Evolutionary conservation across 2,888 invertebrate genomes (phyloP).

Genomic region (Drosophila stalkeri): DNA sequence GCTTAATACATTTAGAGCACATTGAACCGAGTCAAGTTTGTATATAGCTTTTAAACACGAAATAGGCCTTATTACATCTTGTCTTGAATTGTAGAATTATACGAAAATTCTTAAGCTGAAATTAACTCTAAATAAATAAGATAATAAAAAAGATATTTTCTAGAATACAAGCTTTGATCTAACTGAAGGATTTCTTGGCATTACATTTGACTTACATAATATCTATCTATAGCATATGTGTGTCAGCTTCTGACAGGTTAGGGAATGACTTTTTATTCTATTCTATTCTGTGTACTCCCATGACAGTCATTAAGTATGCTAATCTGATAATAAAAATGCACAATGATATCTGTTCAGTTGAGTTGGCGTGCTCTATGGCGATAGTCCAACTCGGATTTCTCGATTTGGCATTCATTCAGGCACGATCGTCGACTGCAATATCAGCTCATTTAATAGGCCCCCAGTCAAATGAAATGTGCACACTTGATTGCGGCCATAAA

Average conservation of each 20-base stretch:
- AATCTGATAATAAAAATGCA: slow-evolving; percentile 7
- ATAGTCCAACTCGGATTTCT: neutral
- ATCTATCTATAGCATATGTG: neutral
- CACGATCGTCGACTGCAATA: slow-evolving; percentile 51
- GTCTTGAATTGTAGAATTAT: neutral
- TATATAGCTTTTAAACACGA: neutral
- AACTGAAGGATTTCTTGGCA: neutral
- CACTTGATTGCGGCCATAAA: slow-evolving; percentile 73
- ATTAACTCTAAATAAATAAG: neutral
- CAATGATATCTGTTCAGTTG: slow-evolving; percentile 3
- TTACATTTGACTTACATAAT: neutral
- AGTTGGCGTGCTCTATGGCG: neutral
- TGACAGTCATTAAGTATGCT: slow-evolving; percentile 4
- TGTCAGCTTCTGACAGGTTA: neutral
- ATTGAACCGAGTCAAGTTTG: slow-evolving; percentile 13
- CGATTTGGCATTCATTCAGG: slow-evolving; percentile 25
- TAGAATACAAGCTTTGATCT: neutral
- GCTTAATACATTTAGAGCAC: slow-evolving; percentile 23
- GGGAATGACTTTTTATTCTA: neutral
- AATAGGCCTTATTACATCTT: neutral
- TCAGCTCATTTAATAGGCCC: slow-evolving; percentile 50
- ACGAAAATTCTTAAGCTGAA: neutral
- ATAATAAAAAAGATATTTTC: neutral
- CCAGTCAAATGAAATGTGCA: slow-evolving; percentile 66
- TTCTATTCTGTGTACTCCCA: neutral